Percentiles rank a stretch among this genome's conserved stretches.
These are phyloP conservation scores for Eublepharis macularius DNA, from an alignment of 2,113 vertebrate genomes.

Conservation along the genomic window DNA sequence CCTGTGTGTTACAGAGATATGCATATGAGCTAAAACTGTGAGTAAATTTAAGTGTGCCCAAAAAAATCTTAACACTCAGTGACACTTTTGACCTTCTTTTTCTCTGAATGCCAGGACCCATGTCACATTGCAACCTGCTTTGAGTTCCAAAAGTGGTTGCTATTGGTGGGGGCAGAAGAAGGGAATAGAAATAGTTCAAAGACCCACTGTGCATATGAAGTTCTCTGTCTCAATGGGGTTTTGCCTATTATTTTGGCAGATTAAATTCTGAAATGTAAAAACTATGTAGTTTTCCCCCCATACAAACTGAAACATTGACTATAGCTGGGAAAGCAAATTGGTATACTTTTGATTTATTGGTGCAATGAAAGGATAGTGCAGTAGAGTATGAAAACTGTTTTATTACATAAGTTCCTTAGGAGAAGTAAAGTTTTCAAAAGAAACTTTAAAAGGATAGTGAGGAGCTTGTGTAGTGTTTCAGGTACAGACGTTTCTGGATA, in stretches of 20 bases:
- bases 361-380: not conserved
- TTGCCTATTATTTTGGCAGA: not conserved
- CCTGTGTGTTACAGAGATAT: not conserved
- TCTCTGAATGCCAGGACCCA: not conserved
- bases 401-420: no score
- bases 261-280: not conserved
- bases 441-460: no score
- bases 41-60: not conserved
- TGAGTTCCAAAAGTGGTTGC: not conserved
- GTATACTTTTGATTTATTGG: constrained; percentile 1
- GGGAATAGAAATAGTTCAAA: not conserved
- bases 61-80: not conserved
- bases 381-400: not conserved
- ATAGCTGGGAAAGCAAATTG: constrained; percentile 24
- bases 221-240: not conserved
- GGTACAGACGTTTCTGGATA: no score
- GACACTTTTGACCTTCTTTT: not conserved
- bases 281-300: constrained; percentile 19
- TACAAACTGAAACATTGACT: constrained; percentile 22
- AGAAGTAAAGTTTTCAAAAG: no score
- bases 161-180: not conserved
- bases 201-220: not conserved
- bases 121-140: not conserved
- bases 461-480: no score
- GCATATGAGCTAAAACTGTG: not conserved